These are phyloP conservation scores for Zaprionus lachaisei DNA, from an alignment of 1,140 invertebrate genomes.

Conservation along the genomic window DNA sequence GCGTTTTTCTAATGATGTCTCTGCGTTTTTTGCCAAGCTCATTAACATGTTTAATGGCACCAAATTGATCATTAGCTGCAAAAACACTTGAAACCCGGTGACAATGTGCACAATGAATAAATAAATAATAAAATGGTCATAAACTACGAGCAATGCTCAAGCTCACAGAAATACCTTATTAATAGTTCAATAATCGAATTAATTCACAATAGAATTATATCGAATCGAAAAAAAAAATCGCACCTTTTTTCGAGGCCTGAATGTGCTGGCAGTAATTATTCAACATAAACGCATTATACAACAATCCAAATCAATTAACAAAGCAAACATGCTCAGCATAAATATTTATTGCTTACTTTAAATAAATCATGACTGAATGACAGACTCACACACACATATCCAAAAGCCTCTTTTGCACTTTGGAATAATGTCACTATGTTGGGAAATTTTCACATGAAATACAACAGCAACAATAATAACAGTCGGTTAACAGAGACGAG, in stretches of 20 bases:
- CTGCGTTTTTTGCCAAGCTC: slow-evolving; percentile 17
- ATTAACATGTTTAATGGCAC: slow-evolving; percentile 39
- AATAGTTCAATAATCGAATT: slow-evolving; percentile 17
- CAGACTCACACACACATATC: slow-evolving; percentile 13
- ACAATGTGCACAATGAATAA: slow-evolving; percentile 49
- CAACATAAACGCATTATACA: slow-evolving; percentile 64
- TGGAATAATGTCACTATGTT: slow-evolving; percentile 37
- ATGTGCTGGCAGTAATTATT: slow-evolving; percentile 69
- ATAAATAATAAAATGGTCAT: slow-evolving; percentile 44
- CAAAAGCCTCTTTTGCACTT: slow-evolving; percentile 2
- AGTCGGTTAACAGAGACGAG: slow-evolving; percentile 1
- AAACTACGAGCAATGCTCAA: slow-evolving; percentile 24
- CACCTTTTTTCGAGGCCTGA: slow-evolving; percentile 26
- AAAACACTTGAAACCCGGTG: slow-evolving; percentile 37
- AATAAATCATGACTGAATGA: slow-evolving; percentile 56
- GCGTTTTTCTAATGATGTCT: slow-evolving; percentile 18
- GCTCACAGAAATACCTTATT: slow-evolving; percentile 2
- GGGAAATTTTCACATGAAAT: slow-evolving; percentile 41
- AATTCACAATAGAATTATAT: slow-evolving; percentile 24
- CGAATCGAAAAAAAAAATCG: slow-evolving; percentile 27
- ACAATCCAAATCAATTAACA: slow-evolving; percentile 59
- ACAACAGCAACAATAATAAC: slow-evolving; percentile 5
- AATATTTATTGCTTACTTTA: slow-evolving; percentile 54
- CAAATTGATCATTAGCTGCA: slow-evolving; percentile 53
- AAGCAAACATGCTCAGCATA: slow-evolving; percentile 48